phyloP scores from a whole-genome alignment of 2,113 vertebrate species.

The Ictalurus punctatus region DNA sequence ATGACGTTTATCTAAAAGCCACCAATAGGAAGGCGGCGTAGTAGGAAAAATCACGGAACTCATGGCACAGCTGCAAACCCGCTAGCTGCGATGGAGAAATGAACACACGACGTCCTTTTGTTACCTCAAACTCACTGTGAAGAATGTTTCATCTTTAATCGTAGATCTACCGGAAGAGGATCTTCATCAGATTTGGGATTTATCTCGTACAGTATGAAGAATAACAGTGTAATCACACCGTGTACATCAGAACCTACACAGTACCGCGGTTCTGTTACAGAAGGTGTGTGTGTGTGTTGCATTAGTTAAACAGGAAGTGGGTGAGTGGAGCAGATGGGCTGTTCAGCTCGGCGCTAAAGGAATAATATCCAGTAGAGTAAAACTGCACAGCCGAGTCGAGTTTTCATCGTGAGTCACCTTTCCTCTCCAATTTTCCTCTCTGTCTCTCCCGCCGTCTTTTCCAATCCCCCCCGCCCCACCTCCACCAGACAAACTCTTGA shows the following conservation, averaged over 20 bases:
- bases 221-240: neutral
- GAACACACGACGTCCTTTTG: neutral
- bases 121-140: neutral
- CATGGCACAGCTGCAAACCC: neutral
- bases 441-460: constrained; percentile 11
- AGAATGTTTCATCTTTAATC: neutral
- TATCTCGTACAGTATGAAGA: neutral
- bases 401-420: constrained; percentile 5
- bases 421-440: constrained; percentile 14
- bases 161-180: neutral
- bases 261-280: neutral
- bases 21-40: too few species aligned
- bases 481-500: constrained; percentile 19
- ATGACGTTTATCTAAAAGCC: neutral
- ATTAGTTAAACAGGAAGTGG: constrained; percentile 10
- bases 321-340: neutral
- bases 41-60: neutral
- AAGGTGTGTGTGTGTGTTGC: neutral
- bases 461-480: neutral
- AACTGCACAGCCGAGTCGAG: neutral
- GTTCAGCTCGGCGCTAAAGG: neutral
- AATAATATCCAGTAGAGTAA: constrained; percentile 16
- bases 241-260: neutral
- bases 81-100: neutral
- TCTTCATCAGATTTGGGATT: neutral